Evolutionary conservation across 2,113 vertebrate species (phyloP).

Genomic region (Epinephelus fuscoguttatus): DNA sequence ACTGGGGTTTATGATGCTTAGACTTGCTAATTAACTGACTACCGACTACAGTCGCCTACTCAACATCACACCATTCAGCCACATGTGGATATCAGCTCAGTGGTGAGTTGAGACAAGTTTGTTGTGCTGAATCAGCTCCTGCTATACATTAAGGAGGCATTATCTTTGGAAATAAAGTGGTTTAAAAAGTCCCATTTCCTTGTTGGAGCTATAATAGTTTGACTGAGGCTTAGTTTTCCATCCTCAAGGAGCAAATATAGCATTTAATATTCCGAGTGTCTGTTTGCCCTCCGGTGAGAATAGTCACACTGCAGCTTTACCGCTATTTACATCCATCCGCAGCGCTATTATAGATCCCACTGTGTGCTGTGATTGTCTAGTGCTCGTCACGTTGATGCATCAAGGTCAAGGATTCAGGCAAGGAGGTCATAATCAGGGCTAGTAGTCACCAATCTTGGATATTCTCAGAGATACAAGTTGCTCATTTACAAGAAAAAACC

Average conservation of each 20-base stretch:
- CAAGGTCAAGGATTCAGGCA: too few relatives aligned
- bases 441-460: too few relatives aligned
- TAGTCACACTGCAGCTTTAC: too few relatives aligned
- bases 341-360: too few relatives aligned
- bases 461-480: too few relatives aligned
- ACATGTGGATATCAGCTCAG: slow-evolving; percentile 56
- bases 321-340: too few relatives aligned
- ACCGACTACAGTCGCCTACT: slow-evolving; percentile 15
- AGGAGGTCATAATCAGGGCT: too few relatives aligned
- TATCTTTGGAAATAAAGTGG: neutral
- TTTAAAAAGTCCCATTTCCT: neutral
- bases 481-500: too few relatives aligned
- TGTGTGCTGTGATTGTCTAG: too few relatives aligned
- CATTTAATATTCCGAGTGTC: too few relatives aligned
- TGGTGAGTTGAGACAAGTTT: neutral
- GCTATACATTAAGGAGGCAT: neutral
- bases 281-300: too few relatives aligned
- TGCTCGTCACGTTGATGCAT: too few relatives aligned
- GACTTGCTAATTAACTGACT: slow-evolving; percentile 64
- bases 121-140: neutral
- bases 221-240: neutral
- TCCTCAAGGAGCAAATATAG: neutral
- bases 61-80: slow-evolving; percentile 41
- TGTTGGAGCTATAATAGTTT: neutral
- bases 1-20: slow-evolving; percentile 63